Percentiles rank a stretch among this genome's conserved stretches.
phyloP scores from a whole-genome alignment of 2,888 invertebrate genomes.

The Galerucella nymphaeae region DNA sequence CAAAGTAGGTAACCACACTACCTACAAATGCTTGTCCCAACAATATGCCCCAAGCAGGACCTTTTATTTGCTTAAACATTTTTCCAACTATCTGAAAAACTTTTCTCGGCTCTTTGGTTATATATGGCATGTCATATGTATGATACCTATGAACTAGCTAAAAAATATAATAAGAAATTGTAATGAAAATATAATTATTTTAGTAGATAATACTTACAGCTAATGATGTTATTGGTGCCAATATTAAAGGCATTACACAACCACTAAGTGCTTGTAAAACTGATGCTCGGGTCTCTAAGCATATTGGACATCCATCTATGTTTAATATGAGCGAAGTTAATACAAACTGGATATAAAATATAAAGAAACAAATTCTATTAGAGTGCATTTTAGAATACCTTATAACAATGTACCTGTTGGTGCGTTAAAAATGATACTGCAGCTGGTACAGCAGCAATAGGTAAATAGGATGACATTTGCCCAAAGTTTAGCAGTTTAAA shows the following conservation, averaged over 20 bases:
- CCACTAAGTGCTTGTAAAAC: conserved; percentile 69
- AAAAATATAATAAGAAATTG: conserved; percentile 55
- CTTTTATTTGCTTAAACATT: conserved; percentile 68
- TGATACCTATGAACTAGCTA: conserved; percentile 73
- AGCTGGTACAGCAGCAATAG: conserved; percentile 72
- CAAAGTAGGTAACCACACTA: conserved; percentile 71
- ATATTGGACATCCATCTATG: conserved; percentile 71
- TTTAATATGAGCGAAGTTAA: conserved; percentile 70
- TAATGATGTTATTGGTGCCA: conserved; percentile 71
- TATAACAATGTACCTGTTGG: conserved; percentile 41
- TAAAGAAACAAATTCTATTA: neutral
- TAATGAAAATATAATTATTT: neutral
- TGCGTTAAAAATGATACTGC: conserved; percentile 66
- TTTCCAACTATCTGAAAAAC: conserved; percentile 68
- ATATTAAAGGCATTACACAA: conserved; percentile 70
- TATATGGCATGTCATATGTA: conserved; percentile 74
- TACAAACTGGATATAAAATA: conserved; percentile 67
- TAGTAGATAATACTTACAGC: conserved; percentile 66
- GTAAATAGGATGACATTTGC: conserved; percentile 70
- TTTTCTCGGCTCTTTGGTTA: conserved; percentile 69
- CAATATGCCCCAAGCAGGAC: conserved; percentile 66
- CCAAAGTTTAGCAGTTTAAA: conserved; percentile 72
- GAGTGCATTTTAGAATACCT: too few species aligned
- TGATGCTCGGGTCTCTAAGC: conserved; percentile 72
- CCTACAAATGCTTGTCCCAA: conserved; percentile 69